A percentile compares a stretch with the other conserved stretches of the same genome.
Conservation (phyloP, 2,888 invertebrate species). For the Acanthosepion pharaonis region DNA sequence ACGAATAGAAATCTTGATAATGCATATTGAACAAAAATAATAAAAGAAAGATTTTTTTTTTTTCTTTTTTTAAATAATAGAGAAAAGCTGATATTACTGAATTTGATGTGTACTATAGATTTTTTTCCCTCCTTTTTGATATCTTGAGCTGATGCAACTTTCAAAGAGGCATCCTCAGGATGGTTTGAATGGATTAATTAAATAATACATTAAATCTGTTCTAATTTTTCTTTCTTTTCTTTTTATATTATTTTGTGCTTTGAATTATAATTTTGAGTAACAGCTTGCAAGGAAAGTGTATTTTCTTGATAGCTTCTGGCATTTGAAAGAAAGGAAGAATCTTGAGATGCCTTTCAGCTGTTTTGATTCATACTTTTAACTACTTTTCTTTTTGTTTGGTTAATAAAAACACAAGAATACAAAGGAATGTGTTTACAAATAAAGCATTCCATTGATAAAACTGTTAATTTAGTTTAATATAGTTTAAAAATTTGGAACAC, state of each 20-base stretch:
- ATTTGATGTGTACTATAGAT: neutral
- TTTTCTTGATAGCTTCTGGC: conserved; percentile 33
- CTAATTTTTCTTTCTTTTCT: too few relatives aligned
- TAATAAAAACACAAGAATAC: too few relatives aligned
- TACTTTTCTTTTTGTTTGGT: too few relatives aligned
- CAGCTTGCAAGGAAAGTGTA: neutral
- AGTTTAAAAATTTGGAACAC: neutral
- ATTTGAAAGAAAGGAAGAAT: neutral
- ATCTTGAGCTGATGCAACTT: neutral
- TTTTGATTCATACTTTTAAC: too few relatives aligned
- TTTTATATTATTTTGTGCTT: neutral
- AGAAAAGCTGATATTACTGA: neutral
- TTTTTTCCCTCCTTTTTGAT: neutral
- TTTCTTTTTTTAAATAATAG: neutral
- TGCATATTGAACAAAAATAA: neutral
- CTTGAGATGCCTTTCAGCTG: too few relatives aligned
- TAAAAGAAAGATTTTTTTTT: neutral
- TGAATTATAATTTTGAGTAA: conserved; percentile 21
- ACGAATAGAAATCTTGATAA: neutral
- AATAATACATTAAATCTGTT: neutral
- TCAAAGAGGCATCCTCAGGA: neutral
- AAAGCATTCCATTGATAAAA: neutral
- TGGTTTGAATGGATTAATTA: neutral
- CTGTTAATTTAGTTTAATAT: neutral
- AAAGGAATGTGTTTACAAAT: neutral